Percentiles rank a stretch among this genome's conserved stretches.
phyloP scores from a whole-genome alignment of 2,888 invertebrate species.

The Pristionchus fissidentatus region DNA sequence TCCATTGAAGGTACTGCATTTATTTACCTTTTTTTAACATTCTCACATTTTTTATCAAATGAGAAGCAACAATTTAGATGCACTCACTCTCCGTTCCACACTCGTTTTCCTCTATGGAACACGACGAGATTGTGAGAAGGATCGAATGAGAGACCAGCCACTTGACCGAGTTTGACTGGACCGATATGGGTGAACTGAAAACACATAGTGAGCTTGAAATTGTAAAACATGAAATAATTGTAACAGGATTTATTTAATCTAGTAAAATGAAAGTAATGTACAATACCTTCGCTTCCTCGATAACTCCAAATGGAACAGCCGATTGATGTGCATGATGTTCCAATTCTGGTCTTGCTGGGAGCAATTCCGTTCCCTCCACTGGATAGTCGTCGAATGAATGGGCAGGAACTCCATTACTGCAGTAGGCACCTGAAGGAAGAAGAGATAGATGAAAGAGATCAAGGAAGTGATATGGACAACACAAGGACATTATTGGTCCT shows the following conservation, averaged over 20 bases:
- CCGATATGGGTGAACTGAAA: slow-evolving; percentile 55
- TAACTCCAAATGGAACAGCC: slow-evolving; percentile 70
- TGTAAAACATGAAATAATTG: too few species aligned
- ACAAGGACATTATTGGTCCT: not conserved
- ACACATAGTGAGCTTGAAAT: too few species aligned
- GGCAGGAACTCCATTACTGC: not conserved
- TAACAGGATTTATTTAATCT: too few species aligned
- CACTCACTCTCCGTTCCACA: slow-evolving; percentile 81
- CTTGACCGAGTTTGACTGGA: slow-evolving; percentile 83
- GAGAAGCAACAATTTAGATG: not conserved
- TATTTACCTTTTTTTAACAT: slow-evolving; percentile 12
- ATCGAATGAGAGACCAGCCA: slow-evolving; percentile 85
- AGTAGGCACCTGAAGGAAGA: not conserved
- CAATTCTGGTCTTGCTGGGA: slow-evolving; percentile 78
- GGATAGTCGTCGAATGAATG: slow-evolving; percentile 58
- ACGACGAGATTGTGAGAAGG: slow-evolving; percentile 85
- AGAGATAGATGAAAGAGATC: too few species aligned
- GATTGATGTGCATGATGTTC: slow-evolving; percentile 77
- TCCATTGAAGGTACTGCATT: slow-evolving; percentile 69
- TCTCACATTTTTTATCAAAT: not conserved
- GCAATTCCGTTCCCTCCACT: slow-evolving; percentile 70
- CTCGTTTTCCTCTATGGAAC: slow-evolving; percentile 87
- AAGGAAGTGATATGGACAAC: not conserved
- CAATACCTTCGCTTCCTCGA: slow-evolving; percentile 57
- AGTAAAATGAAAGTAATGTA: not conserved